These are phyloP conservation scores for Heteropelma amictum DNA, from an alignment of 2,888 invertebrate genomes.

Conservation along the genomic window DNA sequence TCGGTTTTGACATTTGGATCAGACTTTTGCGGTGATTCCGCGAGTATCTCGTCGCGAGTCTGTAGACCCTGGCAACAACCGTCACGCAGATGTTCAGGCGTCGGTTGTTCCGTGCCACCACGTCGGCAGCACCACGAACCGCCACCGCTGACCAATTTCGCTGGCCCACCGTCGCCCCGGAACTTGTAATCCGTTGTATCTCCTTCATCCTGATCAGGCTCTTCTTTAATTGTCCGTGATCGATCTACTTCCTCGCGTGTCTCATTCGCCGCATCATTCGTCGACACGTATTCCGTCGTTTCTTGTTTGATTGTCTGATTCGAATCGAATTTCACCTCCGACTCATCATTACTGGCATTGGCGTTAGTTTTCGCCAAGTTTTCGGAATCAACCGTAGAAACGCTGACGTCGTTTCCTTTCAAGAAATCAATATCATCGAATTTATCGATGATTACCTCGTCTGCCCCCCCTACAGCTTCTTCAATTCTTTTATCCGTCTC, in stretches of 20 bases:
- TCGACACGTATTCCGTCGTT: slow-evolving; percentile 63
- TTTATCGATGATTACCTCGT: slow-evolving; percentile 45
- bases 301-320: slow-evolving; percentile 69
- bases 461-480: slow-evolving; percentile 42
- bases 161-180: slow-evolving; percentile 86
- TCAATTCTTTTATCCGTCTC: slow-evolving; percentile 39
- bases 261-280: slow-evolving; percentile 56
- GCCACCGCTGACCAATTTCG: slow-evolving; percentile 81
- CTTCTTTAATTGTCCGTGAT: slow-evolving; percentile 64
- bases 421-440: slow-evolving; percentile 56
- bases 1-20: slow-evolving; percentile 74
- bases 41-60: slow-evolving; percentile 84
- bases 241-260: slow-evolving; percentile 58
- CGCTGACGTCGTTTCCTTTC: slow-evolving; percentile 46
- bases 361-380: slow-evolving; percentile 8
- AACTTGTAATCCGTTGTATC: slow-evolving; percentile 76
- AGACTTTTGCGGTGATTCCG: slow-evolving; percentile 77
- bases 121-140: slow-evolving; percentile 88
- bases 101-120: slow-evolving; percentile 86
- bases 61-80: slow-evolving; percentile 86
- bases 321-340: slow-evolving; percentile 61
- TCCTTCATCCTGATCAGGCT: slow-evolving; percentile 64
- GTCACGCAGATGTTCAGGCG: slow-evolving; percentile 85
- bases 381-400: slow-evolving; percentile 38
- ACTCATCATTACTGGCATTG: slow-evolving; percentile 33